Base-by-base conservation (phyloP, 2,797 vertebrate species). In the Sebastes oblongus region DNA sequence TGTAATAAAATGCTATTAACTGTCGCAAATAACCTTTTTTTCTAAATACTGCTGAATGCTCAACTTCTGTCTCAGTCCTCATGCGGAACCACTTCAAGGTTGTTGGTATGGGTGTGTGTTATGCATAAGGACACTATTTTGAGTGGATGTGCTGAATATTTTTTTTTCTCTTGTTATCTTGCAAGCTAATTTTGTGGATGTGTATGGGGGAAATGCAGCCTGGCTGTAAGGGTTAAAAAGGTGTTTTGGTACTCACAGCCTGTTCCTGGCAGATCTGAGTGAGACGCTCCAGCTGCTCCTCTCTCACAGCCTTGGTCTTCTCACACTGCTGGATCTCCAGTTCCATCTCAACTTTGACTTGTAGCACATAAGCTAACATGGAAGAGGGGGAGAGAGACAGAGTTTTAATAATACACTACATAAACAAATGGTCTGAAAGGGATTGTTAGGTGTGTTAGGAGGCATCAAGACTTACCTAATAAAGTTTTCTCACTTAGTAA, bases 261-360 rank as follows among this genome's bases (percentile, higher is more conserved):
- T 99, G 98, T 91, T 99, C 98, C 94, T 99, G 98, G 93, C 98
- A 99, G 95, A 99, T 98, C 94, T 99, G 98, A 6, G 98, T 99
- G 94, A 99, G 96, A 81, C 97, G 97, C 92, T 99, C 98, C 92
- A 99, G 96, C 94, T 99, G 98, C 86, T 99, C 98, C 10, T 99
- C 98, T 81, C 98, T 96, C 90, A 98, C 95, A 42, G 96, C 96
- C 92, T 99, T 99, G 84, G 97, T 96, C 92, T 98, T 99, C 95
- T 99, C 98, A 27, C 98, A 99, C 60, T 99, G 98, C 91, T 98
- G 98, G 87, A 98, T 96, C 92, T 98, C 97, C 96, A 98, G 89
- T 89, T 99, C 98, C 97, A 98, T 97, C 93, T 99, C 98, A 90
- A 98, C 95, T 94, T 99, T 99, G 69, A 99, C 96, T 46, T 99